Percentiles rank a stretch among this genome's conserved stretches.
These are phyloP conservation scores for Turnix velox DNA, from an alignment of 2,113 vertebrate genomes.

Conservation along the genomic window DNA sequence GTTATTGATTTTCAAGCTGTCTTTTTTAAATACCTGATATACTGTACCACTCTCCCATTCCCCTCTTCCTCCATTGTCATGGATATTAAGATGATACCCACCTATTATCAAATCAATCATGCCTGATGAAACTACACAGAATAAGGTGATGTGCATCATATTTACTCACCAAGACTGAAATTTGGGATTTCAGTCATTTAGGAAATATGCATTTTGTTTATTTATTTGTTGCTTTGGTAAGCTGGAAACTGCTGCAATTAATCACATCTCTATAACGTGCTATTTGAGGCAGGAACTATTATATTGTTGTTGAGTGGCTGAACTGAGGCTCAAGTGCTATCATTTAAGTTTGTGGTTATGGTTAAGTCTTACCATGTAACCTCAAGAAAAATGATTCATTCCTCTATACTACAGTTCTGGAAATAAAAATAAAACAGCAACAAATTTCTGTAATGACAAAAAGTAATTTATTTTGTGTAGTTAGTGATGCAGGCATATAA, in stretches of 20 bases:
- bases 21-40: slow-evolving; percentile 75
- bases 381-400: not conserved
- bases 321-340: not conserved
- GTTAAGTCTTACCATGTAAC: not conserved
- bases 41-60: slow-evolving; percentile 56
- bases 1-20: slow-evolving; percentile 75
- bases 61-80: slow-evolving; percentile 56
- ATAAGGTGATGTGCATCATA: slow-evolving; percentile 23
- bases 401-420: not conserved
- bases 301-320: not conserved
- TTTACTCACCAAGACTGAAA: slow-evolving; percentile 42
- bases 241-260: slow-evolving; percentile 20
- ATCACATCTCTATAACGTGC: not conserved
- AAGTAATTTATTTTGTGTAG: not conserved
- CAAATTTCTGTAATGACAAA: not conserved
- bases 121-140: slow-evolving; percentile 39
- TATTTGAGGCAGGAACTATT: not conserved
- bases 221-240: slow-evolving; percentile 29
- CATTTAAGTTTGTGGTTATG: not conserved
- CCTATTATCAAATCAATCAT: slow-evolving; percentile 71
- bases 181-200: not conserved
- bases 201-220: not conserved
- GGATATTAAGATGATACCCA: slow-evolving; percentile 71
- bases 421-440: not conserved
- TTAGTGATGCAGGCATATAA: not conserved